Percentiles rank a stretch among this genome's conserved stretches.
Evolutionary conservation across 2,113 vertebrate genomes (phyloP).

Genomic region (Grus americana): DNA sequence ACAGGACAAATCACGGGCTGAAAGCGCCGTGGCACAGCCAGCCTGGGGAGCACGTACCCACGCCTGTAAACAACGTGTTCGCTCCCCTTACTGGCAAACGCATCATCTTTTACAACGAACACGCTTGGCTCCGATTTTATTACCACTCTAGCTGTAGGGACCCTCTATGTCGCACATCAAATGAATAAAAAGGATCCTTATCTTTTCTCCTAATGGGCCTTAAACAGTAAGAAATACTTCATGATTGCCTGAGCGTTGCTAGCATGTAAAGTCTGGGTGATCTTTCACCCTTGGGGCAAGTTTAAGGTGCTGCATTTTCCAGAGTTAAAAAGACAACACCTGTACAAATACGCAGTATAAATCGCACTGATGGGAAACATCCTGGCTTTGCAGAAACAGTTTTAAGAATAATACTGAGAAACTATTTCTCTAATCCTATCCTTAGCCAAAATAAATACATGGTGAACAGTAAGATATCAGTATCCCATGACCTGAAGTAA

Average conservation of each 20-base stretch:
- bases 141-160: conserved; percentile 65
- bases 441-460: conserved; percentile 14
- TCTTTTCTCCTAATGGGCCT: conserved; percentile 59
- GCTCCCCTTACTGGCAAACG: conserved; percentile 76
- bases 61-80: conserved; percentile 81
- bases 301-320: conserved; percentile 4
- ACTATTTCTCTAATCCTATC: background rate
- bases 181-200: conserved; percentile 61
- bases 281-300: conserved; percentile 21
- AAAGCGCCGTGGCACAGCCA: conserved; percentile 79
- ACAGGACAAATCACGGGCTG: conserved; percentile 85
- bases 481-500: background rate
- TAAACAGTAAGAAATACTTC: conserved; percentile 58
- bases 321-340: conserved; percentile 47
- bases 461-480: background rate
- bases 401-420: conserved; percentile 5
- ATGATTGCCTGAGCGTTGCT: conserved; percentile 50
- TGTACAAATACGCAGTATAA: background rate
- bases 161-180: conserved; percentile 63
- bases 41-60: conserved; percentile 78
- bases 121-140: conserved; percentile 74
- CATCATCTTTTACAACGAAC: conserved; percentile 78
- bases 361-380: conserved; percentile 3
- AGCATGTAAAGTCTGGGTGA: conserved; percentile 8
- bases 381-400: background rate